Conservation (phyloP, 1,140 invertebrate genomes). For the Neuroterus valhalla region DNA sequence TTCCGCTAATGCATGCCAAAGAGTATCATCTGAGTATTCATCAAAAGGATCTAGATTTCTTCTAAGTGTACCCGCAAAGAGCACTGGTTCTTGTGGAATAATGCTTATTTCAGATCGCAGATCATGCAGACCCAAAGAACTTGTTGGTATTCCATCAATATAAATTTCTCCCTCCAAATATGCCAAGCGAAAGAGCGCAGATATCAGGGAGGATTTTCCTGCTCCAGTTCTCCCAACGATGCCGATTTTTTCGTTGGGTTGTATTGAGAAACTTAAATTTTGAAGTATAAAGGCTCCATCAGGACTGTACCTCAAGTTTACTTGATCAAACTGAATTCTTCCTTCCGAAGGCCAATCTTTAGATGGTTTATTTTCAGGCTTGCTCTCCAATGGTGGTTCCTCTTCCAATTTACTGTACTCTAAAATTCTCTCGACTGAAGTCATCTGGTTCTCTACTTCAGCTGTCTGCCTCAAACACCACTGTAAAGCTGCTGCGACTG, state of each 20-base stretch:
- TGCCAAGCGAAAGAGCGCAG: constrained; percentile 81
- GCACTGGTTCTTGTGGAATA: constrained; percentile 91
- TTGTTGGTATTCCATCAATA: constrained; percentile 82
- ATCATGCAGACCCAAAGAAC: constrained; percentile 79
- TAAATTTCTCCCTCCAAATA: constrained; percentile 82
- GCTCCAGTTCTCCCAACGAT: too few species aligned
- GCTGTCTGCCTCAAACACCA: constrained; percentile 86
- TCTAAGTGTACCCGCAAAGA: constrained; percentile 88
- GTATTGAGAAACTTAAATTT: too few species aligned
- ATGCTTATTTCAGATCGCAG: constrained; percentile 87
- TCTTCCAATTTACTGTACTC: constrained; percentile 84
- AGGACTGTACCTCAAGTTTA: too few species aligned
- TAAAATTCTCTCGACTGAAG: constrained; percentile 85
- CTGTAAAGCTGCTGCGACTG: constrained; percentile 78
- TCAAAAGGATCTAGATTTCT: constrained; percentile 90
- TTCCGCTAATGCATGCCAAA: constrained; percentile 78
- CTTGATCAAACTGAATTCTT: too few species aligned
- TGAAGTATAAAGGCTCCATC: too few species aligned
- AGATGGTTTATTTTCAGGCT: constrained; percentile 72
- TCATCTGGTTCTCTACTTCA: constrained; percentile 84
- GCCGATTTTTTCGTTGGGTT: too few species aligned
- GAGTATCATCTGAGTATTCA: constrained; percentile 82
- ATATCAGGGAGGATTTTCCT: too few species aligned
- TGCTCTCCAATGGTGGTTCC: constrained; percentile 77
- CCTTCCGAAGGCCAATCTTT: constrained; percentile 87